These are phyloP conservation scores for Dolichallabes microphthalmus DNA, from an alignment of 2,113 vertebrate genomes.

Conservation along the genomic window DNA sequence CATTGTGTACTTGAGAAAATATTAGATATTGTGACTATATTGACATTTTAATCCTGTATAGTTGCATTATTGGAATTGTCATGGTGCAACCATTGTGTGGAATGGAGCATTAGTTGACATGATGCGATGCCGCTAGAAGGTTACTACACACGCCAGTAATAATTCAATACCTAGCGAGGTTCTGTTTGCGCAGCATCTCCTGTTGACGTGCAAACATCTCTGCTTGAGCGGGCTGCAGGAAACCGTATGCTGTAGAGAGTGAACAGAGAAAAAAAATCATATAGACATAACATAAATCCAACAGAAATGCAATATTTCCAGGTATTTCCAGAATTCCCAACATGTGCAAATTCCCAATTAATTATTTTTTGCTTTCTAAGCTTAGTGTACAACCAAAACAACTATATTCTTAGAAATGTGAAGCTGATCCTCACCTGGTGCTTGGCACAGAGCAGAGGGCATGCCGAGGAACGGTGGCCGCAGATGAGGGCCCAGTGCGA, in stretches of 20 bases:
- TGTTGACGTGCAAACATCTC: slow-evolving; percentile 94
- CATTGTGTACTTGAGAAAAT: not conserved
- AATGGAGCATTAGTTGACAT: not conserved
- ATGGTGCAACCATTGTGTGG: not conserved
- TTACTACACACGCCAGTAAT: not conserved
- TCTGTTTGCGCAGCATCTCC: slow-evolving; percentile 94
- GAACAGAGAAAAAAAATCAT: not conserved
- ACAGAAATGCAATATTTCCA: not conserved
- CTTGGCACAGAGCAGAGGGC: slow-evolving; percentile 91
- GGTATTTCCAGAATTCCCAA: not conserved
- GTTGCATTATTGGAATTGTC: not conserved
- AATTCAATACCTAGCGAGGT: slow-evolving; percentile 82
- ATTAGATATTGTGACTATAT: not conserved
- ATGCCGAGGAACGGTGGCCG: slow-evolving; percentile 93
- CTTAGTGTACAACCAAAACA: not conserved
- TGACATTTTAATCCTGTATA: not conserved
- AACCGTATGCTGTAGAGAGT: slow-evolving; percentile 81
- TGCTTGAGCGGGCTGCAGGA: slow-evolving; percentile 88
- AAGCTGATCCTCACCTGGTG: slow-evolving; percentile 80
- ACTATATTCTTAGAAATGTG: too few relatives aligned
- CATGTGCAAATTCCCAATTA: not conserved
- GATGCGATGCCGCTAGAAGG: not conserved
- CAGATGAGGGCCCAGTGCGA: slow-evolving; percentile 89
- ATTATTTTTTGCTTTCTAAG: not conserved
- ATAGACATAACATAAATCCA: not conserved